These are phyloP conservation scores for Cordylochernes scorpioides DNA, from an alignment of 2,888 invertebrate genomes.

Conservation along the genomic window DNA sequence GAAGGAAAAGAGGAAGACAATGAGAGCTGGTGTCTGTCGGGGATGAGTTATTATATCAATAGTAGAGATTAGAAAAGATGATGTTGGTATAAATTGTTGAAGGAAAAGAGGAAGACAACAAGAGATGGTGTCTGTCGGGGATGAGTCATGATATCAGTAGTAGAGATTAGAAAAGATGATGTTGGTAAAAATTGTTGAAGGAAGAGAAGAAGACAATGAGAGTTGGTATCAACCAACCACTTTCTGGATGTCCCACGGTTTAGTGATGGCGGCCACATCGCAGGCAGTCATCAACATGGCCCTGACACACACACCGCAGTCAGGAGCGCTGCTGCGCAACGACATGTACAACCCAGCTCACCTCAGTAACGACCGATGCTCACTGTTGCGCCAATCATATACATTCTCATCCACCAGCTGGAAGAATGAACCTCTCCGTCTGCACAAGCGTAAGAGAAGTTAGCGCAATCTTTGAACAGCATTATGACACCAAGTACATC, in stretches of 20 bases:
- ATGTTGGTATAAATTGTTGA: neutral
- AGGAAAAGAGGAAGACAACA: neutral
- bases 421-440: slow-evolving; percentile 65
- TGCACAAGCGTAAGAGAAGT: slow-evolving; percentile 21
- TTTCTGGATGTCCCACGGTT: slow-evolving; percentile 74
- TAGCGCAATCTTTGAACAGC: neutral
- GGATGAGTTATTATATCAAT: too few relatives aligned
- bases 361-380: slow-evolving; percentile 39
- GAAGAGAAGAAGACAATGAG: neutral
- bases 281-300: slow-evolving; percentile 89
- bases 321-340: neutral
- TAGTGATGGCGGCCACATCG: slow-evolving; percentile 76
- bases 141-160: too few relatives aligned
- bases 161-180: too few relatives aligned
- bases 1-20: neutral
- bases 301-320: slow-evolving; percentile 25
- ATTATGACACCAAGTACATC: neutral
- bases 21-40: slow-evolving; percentile 5
- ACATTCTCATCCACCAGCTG: slow-evolving; percentile 32
- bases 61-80: too few relatives aligned
- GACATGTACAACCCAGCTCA: slow-evolving; percentile 8
- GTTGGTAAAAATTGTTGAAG: neutral
- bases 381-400: slow-evolving; percentile 36
- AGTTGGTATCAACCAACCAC: slow-evolving; percentile 31
- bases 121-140: slow-evolving; percentile 6